Percentiles rank a stretch among this genome's conserved stretches.
These are phyloP conservation scores for Thereva nobilitata DNA, from an alignment of 2,888 invertebrate species.

Conservation along the genomic window DNA sequence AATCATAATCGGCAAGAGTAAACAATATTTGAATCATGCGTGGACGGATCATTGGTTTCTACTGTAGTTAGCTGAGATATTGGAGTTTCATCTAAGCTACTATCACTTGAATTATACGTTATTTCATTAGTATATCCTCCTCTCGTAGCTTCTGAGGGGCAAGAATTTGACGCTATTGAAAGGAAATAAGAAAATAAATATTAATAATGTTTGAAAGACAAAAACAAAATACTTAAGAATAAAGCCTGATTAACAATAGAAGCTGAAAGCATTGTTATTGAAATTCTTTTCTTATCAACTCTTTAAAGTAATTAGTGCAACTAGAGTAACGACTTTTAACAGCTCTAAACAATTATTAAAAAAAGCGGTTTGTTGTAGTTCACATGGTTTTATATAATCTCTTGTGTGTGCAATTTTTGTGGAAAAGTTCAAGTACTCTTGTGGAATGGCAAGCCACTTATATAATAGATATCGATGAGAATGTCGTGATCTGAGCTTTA, in stretches of 20 bases:
- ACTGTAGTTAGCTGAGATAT: conserved; percentile 16
- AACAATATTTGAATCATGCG: conserved; percentile 3
- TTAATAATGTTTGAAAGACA: not conserved
- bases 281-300: too few species aligned
- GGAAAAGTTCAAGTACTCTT: too few species aligned
- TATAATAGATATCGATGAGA: too few species aligned
- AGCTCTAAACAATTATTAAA: too few species aligned
- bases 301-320: too few species aligned
- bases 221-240: not conserved
- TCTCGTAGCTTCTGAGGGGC: conserved; percentile 5
- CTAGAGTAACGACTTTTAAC: too few species aligned
- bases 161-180: conserved; percentile 22
- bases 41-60: not conserved
- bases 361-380: too few species aligned
- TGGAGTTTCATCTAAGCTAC: conserved; percentile 21
- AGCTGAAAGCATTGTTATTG: too few species aligned
- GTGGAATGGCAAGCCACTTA: too few species aligned
- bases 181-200: not conserved
- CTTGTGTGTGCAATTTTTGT: too few species aligned
- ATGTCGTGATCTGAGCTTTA: too few species aligned
- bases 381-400: too few species aligned
- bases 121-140: conserved; percentile 32
- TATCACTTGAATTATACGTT: conserved; percentile 15
- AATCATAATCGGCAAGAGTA: conserved; percentile 29
- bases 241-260: not conserved